phyloP scores from a whole-genome alignment of 2,113 vertebrate genomes.

The Merops nubicus region DNA sequence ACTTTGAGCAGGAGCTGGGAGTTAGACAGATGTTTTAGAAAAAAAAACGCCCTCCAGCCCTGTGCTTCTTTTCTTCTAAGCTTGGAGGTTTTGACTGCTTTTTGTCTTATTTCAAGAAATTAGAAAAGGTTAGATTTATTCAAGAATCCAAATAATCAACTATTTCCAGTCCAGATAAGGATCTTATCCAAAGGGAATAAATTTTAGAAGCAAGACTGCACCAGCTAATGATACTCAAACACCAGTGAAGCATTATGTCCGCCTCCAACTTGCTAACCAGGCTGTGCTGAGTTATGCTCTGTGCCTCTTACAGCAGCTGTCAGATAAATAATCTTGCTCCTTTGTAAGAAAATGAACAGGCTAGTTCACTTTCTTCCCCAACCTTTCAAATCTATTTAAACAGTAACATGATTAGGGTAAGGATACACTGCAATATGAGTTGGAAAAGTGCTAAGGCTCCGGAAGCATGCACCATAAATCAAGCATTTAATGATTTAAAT shows the following conservation, averaged over 20 bases:
- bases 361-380: not conserved
- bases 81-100: not conserved
- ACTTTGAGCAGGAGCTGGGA: not conserved
- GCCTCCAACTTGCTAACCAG: slow-evolving; percentile 24
- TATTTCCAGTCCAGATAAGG: not conserved
- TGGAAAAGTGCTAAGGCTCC: slow-evolving; percentile 5
- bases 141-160: not conserved
- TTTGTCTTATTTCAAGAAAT: not conserved
- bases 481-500: slow-evolving; percentile 54
- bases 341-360: slow-evolving; percentile 23
- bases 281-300: not conserved
- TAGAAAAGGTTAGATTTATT: not conserved
- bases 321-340: not conserved
- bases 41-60: not conserved
- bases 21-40: not conserved
- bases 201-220: not conserved
- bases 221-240: not conserved
- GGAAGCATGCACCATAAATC: slow-evolving; percentile 45
- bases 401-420: slow-evolving; percentile 26
- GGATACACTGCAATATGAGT: not conserved
- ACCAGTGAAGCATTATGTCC: not conserved
- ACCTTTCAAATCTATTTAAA: not conserved
- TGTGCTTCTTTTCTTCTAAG: not conserved
- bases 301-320: not conserved
- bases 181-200: not conserved